Conservation (phyloP, 2,797 vertebrate genomes). For the Crypturellus tataupa region DNA sequence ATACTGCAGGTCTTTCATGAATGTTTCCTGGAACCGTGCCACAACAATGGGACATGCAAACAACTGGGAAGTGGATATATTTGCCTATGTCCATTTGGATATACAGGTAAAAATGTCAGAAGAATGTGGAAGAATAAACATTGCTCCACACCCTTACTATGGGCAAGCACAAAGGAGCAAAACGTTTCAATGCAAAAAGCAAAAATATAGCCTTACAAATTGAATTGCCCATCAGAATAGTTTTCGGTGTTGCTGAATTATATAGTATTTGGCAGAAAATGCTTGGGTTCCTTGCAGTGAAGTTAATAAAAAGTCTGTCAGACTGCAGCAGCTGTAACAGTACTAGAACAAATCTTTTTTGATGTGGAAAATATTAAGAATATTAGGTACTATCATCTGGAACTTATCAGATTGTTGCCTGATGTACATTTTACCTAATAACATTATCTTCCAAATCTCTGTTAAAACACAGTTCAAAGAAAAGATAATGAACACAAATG, state of each 20-base stretch:
- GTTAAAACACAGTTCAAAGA: background rate
- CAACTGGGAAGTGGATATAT: conserved; percentile 93
- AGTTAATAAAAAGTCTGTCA: background rate
- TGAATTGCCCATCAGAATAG: background rate
- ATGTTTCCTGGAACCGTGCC: conserved; percentile 95
- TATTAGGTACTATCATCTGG: background rate
- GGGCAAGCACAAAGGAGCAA: background rate
- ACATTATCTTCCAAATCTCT: background rate
- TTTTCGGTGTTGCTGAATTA: background rate
- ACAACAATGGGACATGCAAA: conserved; percentile 94
- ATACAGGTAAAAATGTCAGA: conserved; percentile 86
- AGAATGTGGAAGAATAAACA: background rate
- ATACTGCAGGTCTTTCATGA: conserved; percentile 92
- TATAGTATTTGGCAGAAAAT: background rate
- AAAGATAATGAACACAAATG: background rate
- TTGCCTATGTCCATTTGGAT: conserved; percentile 92
- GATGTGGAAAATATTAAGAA: background rate
- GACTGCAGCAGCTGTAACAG: background rate
- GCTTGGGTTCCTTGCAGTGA: background rate
- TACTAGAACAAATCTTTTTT: background rate
- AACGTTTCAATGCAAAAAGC: background rate
- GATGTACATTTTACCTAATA: background rate
- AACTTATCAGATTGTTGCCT: background rate
- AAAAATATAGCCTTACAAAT: background rate
- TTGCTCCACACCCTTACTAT: background rate